Evolutionary conservation across 1,140 invertebrate species (phyloP), one percentile per base, ranked within the genome.

Genomic region (Drosophila suzukii): DNA sequence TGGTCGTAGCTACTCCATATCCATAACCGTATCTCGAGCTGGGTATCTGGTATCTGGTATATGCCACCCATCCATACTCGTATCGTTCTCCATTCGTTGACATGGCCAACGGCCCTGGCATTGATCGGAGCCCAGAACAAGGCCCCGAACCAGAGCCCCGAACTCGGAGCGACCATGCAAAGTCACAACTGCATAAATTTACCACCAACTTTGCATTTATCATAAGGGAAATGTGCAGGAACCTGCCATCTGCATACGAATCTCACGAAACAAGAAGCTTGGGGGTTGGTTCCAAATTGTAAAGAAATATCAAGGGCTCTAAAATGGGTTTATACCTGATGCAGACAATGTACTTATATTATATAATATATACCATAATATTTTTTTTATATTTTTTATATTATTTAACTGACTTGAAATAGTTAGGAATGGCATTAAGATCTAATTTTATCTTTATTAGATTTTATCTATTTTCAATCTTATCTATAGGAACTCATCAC

Each of bases 71-170:
- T 50, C 43, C 54, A 53, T 11, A 44, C 30, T 44, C 34, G 27
- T 47, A 46, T 27, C 68, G 17, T 47, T 57, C 27, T 44, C 54
- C 61, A 55, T 72, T 20, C 76, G 76, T 66, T 88, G 82, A 88
- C 83, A 82, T 75, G 78, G 78, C 81, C 70, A 68, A 65, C 78
- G 83, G 82, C 79, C 83, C 67, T 78, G 82, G 82, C 83, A 81
- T 88, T 86, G 82, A 82, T 88, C 82, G 47, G 61, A 46, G 44
- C 38, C 13, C 38, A 60, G 54, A 59, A 30, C 20, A 17, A 57
- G 46, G 32, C 10, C 50, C 46, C 20, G 17, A 15, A 30, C 34
- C 15, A 17, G 24, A 43, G 20, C 3, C 11, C 27, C 27, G 39
- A 32, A 32, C 27, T 41, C 24, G 13, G 24, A 32, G 57, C 41